Conservation (phyloP, 1,140 invertebrate species). For the Anthonomus grandis region DNA sequence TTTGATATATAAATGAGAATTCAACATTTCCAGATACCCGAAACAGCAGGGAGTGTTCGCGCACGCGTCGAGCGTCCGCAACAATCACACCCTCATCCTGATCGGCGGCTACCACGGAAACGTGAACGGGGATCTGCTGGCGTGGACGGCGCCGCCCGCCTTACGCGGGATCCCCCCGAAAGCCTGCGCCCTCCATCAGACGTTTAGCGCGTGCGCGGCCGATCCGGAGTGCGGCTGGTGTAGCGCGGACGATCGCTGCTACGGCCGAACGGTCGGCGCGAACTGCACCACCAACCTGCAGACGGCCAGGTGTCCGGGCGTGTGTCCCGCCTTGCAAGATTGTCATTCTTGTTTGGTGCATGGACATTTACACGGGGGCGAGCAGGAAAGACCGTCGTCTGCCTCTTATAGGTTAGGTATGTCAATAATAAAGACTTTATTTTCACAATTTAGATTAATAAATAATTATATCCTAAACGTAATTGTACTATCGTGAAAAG, state of each 20-base stretch:
- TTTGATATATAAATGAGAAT: no score
- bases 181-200: constrained; percentile 67
- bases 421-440: constrained; percentile 50
- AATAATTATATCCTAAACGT: no score
- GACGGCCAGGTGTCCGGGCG: constrained; percentile 80
- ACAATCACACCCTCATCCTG: constrained; percentile 76
- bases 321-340: constrained; percentile 81
- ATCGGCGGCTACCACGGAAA: constrained; percentile 91
- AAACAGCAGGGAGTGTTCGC: constrained; percentile 85
- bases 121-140: constrained; percentile 78
- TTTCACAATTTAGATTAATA: neutral
- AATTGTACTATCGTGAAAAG: no score
- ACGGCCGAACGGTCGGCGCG: constrained; percentile 76
- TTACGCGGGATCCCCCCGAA: constrained; percentile 66
- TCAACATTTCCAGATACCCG: constrained; percentile 64
- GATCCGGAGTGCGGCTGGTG: constrained; percentile 95
- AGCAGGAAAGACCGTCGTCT: constrained; percentile 51
- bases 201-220: constrained; percentile 73
- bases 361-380: constrained; percentile 50
- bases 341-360: constrained; percentile 86
- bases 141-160: constrained; percentile 71
- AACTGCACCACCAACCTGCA: constrained; percentile 84
- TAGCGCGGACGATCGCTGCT: constrained; percentile 70
- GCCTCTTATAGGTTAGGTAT: constrained; percentile 67
- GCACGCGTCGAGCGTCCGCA: constrained; percentile 74